These are phyloP conservation scores for Actias luna DNA, from an alignment of 2,888 invertebrate species.

Conservation along the genomic window DNA sequence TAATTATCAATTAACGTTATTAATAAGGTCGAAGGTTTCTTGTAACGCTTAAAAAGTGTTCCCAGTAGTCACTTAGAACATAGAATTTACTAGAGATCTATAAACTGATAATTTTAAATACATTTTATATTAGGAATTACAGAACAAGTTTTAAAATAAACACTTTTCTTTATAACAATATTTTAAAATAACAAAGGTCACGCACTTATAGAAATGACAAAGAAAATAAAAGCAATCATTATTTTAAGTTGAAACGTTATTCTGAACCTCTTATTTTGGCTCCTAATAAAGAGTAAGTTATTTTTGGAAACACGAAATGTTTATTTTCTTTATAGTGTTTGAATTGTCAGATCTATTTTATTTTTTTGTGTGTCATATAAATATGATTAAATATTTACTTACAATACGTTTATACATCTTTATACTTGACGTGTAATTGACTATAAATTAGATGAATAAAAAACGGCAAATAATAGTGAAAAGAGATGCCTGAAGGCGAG, in stretches of 20 bases:
- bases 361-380: background rate
- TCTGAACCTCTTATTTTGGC: background rate
- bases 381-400: background rate
- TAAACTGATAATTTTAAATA: no score
- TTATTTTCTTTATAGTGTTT: background rate
- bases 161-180: no score
- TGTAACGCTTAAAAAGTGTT: background rate
- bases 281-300: background rate
- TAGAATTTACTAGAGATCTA: no score
- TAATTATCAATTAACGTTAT: background rate
- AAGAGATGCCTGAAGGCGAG: background rate
- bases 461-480: background rate
- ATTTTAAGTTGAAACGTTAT: background rate
- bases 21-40: background rate
- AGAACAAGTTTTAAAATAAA: no score
- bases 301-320: background rate
- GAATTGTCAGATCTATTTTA: background rate
- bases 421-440: background rate
- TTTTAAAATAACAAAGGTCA: no score
- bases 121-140: no score
- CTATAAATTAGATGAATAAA: background rate
- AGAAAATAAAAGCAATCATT: background rate
- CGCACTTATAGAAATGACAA: background rate
- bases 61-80: no score
- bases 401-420: background rate